These are phyloP conservation scores for Lepus oiostolus DNA, from an alignment of 2,797 vertebrate genomes.

Conservation along the genomic window DNA sequence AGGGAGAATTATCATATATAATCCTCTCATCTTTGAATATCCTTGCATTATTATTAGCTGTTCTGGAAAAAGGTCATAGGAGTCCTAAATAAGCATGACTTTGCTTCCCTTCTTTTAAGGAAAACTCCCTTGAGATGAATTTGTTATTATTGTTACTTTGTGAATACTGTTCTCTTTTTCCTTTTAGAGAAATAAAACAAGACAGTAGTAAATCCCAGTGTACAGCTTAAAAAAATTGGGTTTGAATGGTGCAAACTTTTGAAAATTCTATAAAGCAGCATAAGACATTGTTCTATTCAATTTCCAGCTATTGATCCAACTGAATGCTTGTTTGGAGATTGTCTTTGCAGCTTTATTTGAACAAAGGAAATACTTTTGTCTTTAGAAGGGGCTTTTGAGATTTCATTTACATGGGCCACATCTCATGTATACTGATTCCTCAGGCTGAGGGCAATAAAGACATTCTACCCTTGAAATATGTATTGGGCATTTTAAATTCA, in stretches of 20 bases:
- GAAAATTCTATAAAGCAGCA: constrained; percentile 88
- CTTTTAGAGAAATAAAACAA: constrained; percentile 70
- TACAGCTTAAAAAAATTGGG: constrained; percentile 85
- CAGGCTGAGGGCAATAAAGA: constrained; percentile 72
- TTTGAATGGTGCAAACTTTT: constrained; percentile 83
- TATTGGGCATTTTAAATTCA: background rate
- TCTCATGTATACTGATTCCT: constrained; percentile 70
- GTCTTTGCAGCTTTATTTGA: constrained; percentile 85
- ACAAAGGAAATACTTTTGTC: constrained; percentile 83
- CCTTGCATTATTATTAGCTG: background rate
- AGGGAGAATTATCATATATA: background rate
- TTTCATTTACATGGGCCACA: constrained; percentile 72
- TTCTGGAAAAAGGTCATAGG: background rate
- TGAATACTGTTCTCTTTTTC: constrained; percentile 70
- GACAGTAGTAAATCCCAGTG: constrained; percentile 82
- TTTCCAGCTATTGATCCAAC: constrained; percentile 87
- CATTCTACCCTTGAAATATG: constrained; percentile 77
- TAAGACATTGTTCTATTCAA: constrained; percentile 87
- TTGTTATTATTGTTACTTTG: background rate
- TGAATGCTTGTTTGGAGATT: constrained; percentile 86
- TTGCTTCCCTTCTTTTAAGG: background rate
- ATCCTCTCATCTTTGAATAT: background rate
- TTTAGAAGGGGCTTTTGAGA: constrained; percentile 70
- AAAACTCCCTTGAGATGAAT: constrained; percentile 11
- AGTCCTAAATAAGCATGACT: background rate